Percentiles rank a stretch among this genome's conserved stretches.
Evolutionary conservation across 2,113 vertebrate genomes (phyloP).

Genomic region (Orycteropus afer): DNA sequence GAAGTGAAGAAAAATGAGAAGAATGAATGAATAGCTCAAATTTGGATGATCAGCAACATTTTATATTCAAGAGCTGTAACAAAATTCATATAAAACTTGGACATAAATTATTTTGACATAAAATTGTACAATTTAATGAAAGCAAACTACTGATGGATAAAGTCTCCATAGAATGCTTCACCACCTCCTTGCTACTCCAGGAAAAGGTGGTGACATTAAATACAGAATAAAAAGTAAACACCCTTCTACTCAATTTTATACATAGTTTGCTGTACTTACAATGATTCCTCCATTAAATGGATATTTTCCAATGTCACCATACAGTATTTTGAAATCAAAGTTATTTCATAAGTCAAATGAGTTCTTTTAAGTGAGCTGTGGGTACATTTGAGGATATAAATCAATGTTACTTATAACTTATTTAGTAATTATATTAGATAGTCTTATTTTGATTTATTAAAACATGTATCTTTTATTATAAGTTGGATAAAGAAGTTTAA

Average conservation of each 20-base stretch:
- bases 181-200: slow-evolving; percentile 39
- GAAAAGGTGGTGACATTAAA: slow-evolving; percentile 72
- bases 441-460: background rate
- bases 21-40: slow-evolving; percentile 58
- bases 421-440: background rate
- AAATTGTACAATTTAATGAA: slow-evolving; percentile 79
- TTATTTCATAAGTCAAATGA: slow-evolving; percentile 37
- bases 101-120: slow-evolving; percentile 77
- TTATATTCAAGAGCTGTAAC: slow-evolving; percentile 63
- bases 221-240: slow-evolving; percentile 72
- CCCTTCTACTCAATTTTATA: slow-evolving; percentile 80
- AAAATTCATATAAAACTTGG: slow-evolving; percentile 64
- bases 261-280: slow-evolving; percentile 72
- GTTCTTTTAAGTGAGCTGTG: background rate
- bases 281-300: slow-evolving; percentile 56
- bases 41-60: slow-evolving; percentile 65
- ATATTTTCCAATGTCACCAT: slow-evolving; percentile 73
- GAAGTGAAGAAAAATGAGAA: slow-evolving; percentile 55
- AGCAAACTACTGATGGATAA: slow-evolving; percentile 78
- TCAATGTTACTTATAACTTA: background rate
- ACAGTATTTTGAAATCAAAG: slow-evolving; percentile 58
- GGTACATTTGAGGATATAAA: background rate
- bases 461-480: background rate
- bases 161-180: slow-evolving; percentile 71
- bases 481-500: background rate